Evolutionary conservation across 92 coral and sea anemone species (phyloP), one percentile per base, ranked within the genome.

Genomic region (Pocillopora meandrina): DNA sequence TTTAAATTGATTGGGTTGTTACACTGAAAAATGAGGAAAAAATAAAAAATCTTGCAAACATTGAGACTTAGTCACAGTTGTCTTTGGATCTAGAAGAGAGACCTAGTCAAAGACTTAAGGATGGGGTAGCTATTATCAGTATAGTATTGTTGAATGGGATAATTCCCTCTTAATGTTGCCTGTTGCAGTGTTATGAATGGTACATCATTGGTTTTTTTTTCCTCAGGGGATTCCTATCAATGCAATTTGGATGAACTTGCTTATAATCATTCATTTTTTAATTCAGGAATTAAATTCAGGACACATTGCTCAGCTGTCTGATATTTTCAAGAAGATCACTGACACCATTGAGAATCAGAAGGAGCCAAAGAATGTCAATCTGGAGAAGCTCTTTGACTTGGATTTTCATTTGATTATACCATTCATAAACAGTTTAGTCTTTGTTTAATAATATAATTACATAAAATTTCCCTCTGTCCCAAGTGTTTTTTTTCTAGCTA

Each of bases 321-420:
- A 71, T 19, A 34, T 76, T 72, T 71, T 81, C 78, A 61, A 58
- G 76, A 59, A 15, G 12, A 61, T 81, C 4, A 81, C 85, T 71
- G 77, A 71, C 61, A 77, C 33, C 1, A 9, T 81, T 59, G 77
- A n/a, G 12, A 21, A 81, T 16, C 70, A 70, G 15, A 60, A 9
- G 14, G 84, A 67, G 23, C 20, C 77, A 6, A 60, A 42, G 49
- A 35, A 13, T 34, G 31, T 76, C 57, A 70, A 69, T 9, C 23
- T 81, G 64, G 85, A 71, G 26, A 35, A 20, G 69, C 77, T 81
- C 70, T 81, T 81, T 81, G 49, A 42, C 26, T 59, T 81, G 78
- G 85, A 71, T 33, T 71, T 81, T 60, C 85, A 81, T 71, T 49
- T 71, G 33, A 81, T 81, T 57, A 81, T 81, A 81, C 85, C 84